phyloP scores from a whole-genome alignment of 2,797 vertebrate species.

The Anolis apletophallus region DNA sequence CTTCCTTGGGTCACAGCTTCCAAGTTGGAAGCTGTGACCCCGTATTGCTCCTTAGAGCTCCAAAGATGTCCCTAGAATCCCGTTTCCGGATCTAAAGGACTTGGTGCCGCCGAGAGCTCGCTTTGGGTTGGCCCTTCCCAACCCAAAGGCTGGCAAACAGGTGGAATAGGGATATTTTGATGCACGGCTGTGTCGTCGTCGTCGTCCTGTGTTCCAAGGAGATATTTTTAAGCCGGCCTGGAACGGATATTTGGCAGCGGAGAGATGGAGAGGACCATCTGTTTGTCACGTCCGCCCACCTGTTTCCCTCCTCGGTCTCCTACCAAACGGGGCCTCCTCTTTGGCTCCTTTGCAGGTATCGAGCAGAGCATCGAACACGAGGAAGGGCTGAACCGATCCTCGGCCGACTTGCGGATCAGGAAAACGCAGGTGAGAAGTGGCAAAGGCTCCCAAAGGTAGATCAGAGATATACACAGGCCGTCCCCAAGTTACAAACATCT shows the following conservation, averaged over 20 bases:
- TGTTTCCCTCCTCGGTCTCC: neutral
- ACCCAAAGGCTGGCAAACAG: neutral
- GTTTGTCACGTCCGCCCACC: neutral
- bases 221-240: constrained; percentile 31
- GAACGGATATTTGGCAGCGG: neutral
- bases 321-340: constrained; percentile 21
- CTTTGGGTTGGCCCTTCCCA: neutral
- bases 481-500: no score
- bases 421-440: constrained; percentile 90
- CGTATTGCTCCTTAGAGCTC: no score
- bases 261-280: constrained; percentile 9
- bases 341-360: constrained; percentile 81
- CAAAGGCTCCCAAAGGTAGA: no score
- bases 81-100: neutral
- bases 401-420: constrained; percentile 94
- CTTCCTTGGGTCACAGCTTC: no score
- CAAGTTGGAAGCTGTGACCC: no score
- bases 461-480: no score
- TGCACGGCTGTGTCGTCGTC: neutral
- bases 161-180: neutral
- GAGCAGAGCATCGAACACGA: constrained; percentile 95
- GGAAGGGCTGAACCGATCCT: constrained; percentile 90
- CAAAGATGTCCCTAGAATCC: neutral
- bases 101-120: neutral
- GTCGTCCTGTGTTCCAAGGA: constrained; percentile 2